Percentiles rank a stretch among this genome's conserved stretches.
These are phyloP conservation scores for Xiphorhynchus elegans DNA, from an alignment of 2,113 vertebrate species.

Conservation along the genomic window DNA sequence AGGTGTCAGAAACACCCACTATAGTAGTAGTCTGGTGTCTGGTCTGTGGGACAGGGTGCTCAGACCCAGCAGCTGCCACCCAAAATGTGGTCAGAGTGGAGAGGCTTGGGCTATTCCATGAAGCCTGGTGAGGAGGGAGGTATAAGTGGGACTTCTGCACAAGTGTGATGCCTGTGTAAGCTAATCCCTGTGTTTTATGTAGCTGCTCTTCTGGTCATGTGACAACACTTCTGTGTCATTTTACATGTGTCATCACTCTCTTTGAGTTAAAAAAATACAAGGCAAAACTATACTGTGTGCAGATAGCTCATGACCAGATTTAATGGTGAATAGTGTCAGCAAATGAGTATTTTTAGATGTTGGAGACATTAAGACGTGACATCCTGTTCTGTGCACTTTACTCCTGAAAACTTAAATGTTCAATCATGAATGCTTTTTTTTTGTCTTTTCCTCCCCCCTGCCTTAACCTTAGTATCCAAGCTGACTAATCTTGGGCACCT, in stretches of 20 bases:
- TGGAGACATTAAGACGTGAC: background rate
- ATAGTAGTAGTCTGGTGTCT: too few species aligned
- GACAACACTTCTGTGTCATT: background rate
- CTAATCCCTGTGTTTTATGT: fast-evolving
- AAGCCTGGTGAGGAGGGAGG: background rate
- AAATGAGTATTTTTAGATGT: background rate
- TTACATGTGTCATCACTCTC: background rate
- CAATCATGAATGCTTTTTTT: background rate
- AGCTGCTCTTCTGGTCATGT: background rate
- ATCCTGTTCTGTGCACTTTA: background rate
- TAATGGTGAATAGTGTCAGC: background rate
- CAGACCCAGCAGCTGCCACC: background rate
- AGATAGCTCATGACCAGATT: background rate
- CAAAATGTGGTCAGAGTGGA: background rate
- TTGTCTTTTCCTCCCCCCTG: background rate
- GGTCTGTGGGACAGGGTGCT: background rate
- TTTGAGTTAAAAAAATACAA: background rate
- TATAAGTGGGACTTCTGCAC: fast-evolving
- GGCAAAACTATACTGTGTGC: background rate
- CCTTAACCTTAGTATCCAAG: conserved; percentile 76
- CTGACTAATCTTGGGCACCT: conserved; percentile 79
- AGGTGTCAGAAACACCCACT: fast-evolving
- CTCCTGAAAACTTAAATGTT: background rate
- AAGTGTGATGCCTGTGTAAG: background rate
- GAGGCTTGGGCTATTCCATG: fast-evolving